Percentiles rank a stretch among this genome's conserved stretches.
Evolutionary conservation across 2,113 vertebrate species (phyloP).

Genomic region (Lampris megalopsis): DNA sequence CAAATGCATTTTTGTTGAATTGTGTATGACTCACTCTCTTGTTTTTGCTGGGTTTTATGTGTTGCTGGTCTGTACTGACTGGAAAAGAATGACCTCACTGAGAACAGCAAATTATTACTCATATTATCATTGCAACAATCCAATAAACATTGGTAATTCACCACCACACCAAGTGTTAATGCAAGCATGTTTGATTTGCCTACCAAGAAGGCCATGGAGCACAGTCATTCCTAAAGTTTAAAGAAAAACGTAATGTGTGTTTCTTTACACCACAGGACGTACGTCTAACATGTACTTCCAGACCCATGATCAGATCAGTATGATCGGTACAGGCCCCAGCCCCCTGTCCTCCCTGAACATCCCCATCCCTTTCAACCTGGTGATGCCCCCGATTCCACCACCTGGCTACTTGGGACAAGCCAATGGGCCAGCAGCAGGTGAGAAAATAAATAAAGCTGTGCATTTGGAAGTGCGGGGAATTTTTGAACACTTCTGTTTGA

Average conservation of each 20-base stretch:
- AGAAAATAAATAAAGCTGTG: neutral
- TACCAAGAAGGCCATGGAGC: too few species aligned
- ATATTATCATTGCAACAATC: too few species aligned
- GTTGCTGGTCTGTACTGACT: too few species aligned
- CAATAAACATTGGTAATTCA: too few species aligned
- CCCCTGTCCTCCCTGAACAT: slow-evolving; percentile 93
- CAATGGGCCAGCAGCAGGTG: slow-evolving; percentile 91
- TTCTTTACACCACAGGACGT: slow-evolving; percentile 80
- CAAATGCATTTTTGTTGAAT: too few species aligned
- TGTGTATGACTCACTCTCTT: too few species aligned
- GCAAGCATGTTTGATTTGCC: too few species aligned
- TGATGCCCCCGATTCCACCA: slow-evolving; percentile 94
- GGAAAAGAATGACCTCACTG: too few species aligned
- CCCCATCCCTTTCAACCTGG: slow-evolving; percentile 94
- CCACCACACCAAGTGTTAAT: too few species aligned
- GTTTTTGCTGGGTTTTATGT: too few species aligned
- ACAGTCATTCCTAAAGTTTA: too few species aligned
- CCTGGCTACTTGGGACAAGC: slow-evolving; percentile 92
- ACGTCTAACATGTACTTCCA: slow-evolving; percentile 97
- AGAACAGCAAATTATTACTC: too few species aligned
- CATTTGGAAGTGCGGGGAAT: neutral
- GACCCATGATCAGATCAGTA: slow-evolving; percentile 95
- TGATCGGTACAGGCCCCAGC: slow-evolving; percentile 91
- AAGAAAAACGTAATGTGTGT: neutral
- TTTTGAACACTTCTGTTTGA: neutral